Base-by-base conservation (phyloP, 2,113 vertebrate genomes). In the Spilogale gracilis region DNA sequence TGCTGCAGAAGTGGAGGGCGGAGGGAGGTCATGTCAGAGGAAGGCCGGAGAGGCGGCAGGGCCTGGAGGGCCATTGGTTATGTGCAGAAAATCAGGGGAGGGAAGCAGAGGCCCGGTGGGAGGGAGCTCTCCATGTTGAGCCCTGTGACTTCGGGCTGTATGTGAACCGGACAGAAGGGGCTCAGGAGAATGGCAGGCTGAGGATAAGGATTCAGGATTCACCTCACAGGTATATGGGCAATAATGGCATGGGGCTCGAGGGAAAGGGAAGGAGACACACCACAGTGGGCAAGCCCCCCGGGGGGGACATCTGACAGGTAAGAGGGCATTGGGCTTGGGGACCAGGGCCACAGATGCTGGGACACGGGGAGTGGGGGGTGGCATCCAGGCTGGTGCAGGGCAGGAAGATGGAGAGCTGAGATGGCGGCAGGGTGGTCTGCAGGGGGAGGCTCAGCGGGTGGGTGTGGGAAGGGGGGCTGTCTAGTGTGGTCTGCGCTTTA, bases 391-490 rank as follows among this genome's bases (percentile, higher is more conserved):
- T 16, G 45, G 13, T 9, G 25, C 7, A 61, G 56, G 54, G 23
- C 8, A 17, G 56, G n/a, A 23, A 30, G 7, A n/a, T 10, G 73
- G n/a, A 61, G 13, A 43, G 38, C 18, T 23, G 38, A 60, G 56
- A 83, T 48, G 73, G 43, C 38, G 23, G 9, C 5, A 79, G 21
- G 32, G 16, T 38, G 25, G 12, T 2, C 6, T 50, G 8, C 9
- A 20, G 12, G 43, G 32, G 8, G 30, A 38, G 52, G 25, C 6
- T 3, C 27, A 3, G 38, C 20, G n/a, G 38, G 27, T 18, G 50
- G 6, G 3, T 11, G 20, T 21, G 14, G 17, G 27, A 18, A 65
- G 30, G 8, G 2, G 17, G 43, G 0, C 32, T 0, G 1, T 11
- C 13, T n/a, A 32, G 3, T 20, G 18, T 23, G 32, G 25, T 18